A percentile compares a stretch with the other conserved stretches of the same genome.
phyloP scores from a whole-genome alignment of 2,113 vertebrate species.

The Nycticorax nycticorax region DNA sequence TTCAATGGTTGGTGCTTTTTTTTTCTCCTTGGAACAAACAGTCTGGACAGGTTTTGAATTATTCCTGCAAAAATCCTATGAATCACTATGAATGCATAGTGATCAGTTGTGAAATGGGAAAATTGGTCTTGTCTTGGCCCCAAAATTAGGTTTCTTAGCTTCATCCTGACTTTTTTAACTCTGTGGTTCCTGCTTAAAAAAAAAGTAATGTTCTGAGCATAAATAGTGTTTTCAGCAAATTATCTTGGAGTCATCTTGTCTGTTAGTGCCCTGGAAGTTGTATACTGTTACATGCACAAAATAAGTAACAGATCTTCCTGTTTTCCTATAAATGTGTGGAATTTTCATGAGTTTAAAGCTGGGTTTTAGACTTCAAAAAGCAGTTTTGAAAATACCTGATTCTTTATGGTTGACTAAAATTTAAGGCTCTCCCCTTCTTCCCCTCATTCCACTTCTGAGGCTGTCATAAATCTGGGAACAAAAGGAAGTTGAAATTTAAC shows the following conservation, averaged over 20 bases:
- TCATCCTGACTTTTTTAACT: neutral
- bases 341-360: neutral
- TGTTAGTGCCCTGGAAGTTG: neutral
- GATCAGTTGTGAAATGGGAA: neutral
- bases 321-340: neutral
- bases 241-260: neutral
- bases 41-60: neutral
- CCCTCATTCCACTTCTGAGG: neutral
- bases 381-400: neutral
- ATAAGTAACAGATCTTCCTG: neutral
- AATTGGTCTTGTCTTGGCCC: neutral
- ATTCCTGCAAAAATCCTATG: neutral
- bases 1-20: neutral
- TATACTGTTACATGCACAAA: neutral
- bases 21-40: neutral
- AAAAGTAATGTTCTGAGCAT: neutral
- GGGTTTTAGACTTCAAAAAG: neutral
- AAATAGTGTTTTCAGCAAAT: neutral
- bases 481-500: slow-evolving; percentile 4
- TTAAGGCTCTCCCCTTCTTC: neutral
- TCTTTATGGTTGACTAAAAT: neutral
- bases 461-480: neutral
- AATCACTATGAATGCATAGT: too few species aligned
- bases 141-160: neutral
- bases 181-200: neutral